Base-by-base conservation (phyloP, 1,140 invertebrate genomes). In the Drosophila quadrilineata region DNA sequence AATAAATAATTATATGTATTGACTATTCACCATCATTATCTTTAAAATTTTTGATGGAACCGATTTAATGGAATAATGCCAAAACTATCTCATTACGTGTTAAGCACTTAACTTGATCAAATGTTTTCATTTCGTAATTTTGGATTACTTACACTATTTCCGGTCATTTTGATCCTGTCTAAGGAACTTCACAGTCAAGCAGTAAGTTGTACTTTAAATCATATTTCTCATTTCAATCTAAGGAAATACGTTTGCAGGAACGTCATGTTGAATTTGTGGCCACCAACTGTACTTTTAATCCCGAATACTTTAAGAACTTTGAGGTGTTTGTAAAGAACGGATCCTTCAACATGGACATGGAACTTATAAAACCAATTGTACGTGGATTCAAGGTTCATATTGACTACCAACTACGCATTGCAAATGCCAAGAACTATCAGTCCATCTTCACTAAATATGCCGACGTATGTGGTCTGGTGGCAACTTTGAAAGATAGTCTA, bases 361-460 rank as follows among this genome's bases (percentile, higher is more conserved):
- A 69, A 4, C 24, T 88, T 3, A 59, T 56, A 9, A 38, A 31
- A 6, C 56, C 72, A 0, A 59, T 88, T 17, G 26, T 28, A 1
- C 29, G 67, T 6, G 87, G 84, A 0, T 69, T 85, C n/a, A 85
- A 75, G 22, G 54, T 52, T 5, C 36, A 53, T 14, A 0, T 88
- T 1, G 87, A 88, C 12, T 67, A 82, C 41, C 72, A 87, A 36
- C 19, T 88, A 22, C 70, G 77, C 1, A 33, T 88, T 31, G 49
- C 65, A 0, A 77, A 88, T 41, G 80, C 87, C 0, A 87, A 85
- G 26, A 60, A 3, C 12, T 88, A 71, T 49, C 87, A 88, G 17
- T 54, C 70, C 0, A 45, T 88, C 1, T 86, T 87, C 17, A 63
- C 9, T 3, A 71, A 76, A 1, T 52, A 59, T 6, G 21, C 50